phyloP scores from a whole-genome alignment of 2,797 vertebrate genomes.

The Falco biarmicus region DNA sequence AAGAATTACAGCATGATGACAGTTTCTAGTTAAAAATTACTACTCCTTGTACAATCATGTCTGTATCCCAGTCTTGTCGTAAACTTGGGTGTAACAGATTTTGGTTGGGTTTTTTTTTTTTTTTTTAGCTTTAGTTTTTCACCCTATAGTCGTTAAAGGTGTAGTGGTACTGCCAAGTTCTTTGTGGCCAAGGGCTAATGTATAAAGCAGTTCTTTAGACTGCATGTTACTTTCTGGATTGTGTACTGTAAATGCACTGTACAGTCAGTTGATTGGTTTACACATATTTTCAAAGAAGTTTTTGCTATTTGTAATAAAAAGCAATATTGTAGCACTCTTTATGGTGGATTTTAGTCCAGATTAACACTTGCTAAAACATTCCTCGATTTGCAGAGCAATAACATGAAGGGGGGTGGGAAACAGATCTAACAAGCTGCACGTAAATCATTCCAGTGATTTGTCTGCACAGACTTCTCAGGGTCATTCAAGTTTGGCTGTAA shows the following conservation, averaged over 20 bases:
- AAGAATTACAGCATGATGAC: constrained; percentile 78
- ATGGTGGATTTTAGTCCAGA: constrained; percentile 11
- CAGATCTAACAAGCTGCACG: background rate
- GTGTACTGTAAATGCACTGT: constrained; percentile 78
- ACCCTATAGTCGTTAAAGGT: constrained; percentile 41
- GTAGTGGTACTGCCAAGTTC: constrained; percentile 66
- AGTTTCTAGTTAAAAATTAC: constrained; percentile 73
- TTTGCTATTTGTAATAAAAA: constrained; percentile 78
- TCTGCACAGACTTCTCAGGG: constrained; percentile 53
- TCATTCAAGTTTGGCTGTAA: constrained; percentile 32
- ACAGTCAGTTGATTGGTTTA: constrained; percentile 74
- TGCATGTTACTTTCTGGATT: constrained; percentile 47
- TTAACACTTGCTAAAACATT: background rate
- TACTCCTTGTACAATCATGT: constrained; percentile 42
- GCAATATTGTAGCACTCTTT: constrained; percentile 55
- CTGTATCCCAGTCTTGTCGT: constrained; percentile 30
- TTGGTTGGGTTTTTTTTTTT: background rate
- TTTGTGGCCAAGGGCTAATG: constrained; percentile 66
- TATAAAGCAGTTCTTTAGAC: constrained; percentile 51
- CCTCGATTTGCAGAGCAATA: constrained; percentile 41
- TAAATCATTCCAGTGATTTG: constrained; percentile 33
- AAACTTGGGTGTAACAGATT: constrained; percentile 33
- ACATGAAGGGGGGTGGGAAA: background rate
- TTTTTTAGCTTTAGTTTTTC: background rate
- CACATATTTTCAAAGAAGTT: constrained; percentile 75